Evolutionary conservation across 2,888 invertebrate species (phyloP).

Genomic region (Sylvicola cinctus): DNA sequence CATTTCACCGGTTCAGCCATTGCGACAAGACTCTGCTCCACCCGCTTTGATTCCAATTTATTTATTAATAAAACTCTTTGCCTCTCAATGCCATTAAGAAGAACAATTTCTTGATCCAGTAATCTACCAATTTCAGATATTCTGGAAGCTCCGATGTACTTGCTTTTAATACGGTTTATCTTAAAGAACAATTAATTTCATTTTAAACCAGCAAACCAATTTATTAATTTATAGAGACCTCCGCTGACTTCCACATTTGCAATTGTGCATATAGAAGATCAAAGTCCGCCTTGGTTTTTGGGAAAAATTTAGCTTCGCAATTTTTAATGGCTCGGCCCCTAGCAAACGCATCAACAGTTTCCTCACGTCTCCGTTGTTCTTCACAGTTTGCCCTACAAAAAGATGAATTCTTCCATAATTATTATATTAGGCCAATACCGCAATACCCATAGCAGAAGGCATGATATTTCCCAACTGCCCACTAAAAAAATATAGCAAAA

Average conservation of each 20-base stretch:
- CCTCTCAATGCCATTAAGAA: slow-evolving; percentile 44
- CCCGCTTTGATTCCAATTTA: slow-evolving; percentile 35
- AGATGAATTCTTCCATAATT: no score
- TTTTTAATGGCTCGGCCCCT: no score
- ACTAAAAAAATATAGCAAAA: no score
- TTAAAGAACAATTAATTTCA: no score
- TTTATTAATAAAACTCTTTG: slow-evolving; percentile 38
- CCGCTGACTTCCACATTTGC: slow-evolving; percentile 21
- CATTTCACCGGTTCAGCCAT: slow-evolving; percentile 55
- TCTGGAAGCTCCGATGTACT: slow-evolving; percentile 44
- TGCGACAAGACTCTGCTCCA: slow-evolving; percentile 39
- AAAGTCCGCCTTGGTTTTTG: slow-evolving; percentile 49
- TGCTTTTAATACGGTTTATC: slow-evolving; percentile 39
- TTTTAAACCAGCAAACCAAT: no score
- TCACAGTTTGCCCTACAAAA: no score
- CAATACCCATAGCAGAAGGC: no score
- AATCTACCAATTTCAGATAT: slow-evolving; percentile 47
- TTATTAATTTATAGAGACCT: no score
- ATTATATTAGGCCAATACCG: no score
- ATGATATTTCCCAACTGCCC: no score
- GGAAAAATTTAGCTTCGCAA: slow-evolving; percentile 37
- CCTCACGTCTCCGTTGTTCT: no score
- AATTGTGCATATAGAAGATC: slow-evolving; percentile 42
- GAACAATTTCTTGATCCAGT: slow-evolving; percentile 51
- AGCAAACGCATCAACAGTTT: no score